Evolutionary conservation across 2,797 vertebrate species (phyloP), one percentile per base, ranked within the genome.

Genomic region (Anguilla obscura): DNA sequence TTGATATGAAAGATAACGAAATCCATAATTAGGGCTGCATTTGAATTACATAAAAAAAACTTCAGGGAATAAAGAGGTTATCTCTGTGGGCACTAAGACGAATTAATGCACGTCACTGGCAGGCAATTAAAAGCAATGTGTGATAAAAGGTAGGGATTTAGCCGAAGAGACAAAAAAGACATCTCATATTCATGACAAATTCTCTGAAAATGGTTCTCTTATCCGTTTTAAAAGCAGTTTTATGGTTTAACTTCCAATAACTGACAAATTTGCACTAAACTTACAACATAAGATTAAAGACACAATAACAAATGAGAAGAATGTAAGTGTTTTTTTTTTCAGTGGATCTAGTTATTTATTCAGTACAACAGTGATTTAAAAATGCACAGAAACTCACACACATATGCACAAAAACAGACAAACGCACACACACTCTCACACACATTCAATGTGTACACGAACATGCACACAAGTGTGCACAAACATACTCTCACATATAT

Each of bases 111-210:
- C 18, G 45, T 82, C 40, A 48, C 40, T 50, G 40, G 40, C 36
- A 82, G 79, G 40, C 79, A 82, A 82, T 82, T 82, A 82, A 82
- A 82, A 82, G 18, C 50, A 48, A 82, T 48, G 79, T 50, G 79
- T 48, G 79, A 82, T 82, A 82, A 82, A 82, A 82, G 40, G 40
- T 45, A 24, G 1, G 0, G 6, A 24, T 82, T 82, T 48, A 9
- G 21, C 9, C n/a, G 45, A 82, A 50, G 8, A 50, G 63, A 21
- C 18, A 48, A 82, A 50, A 82, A 82, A 50, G 40, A 82, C 79
- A 80, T 80, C 33, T 82, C 40, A 48, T 50, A 50, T 9, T 82
- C 79, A 24, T 50, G 40, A 82, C 79, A 82, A 24, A 40, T 82
- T 21, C 18, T n/a, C 40, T n/a, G 40, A 10, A 48, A 48, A 48